phyloP scores from a whole-genome alignment of 2,888 invertebrate genomes.

The Pyrochroa serraticornis region DNA sequence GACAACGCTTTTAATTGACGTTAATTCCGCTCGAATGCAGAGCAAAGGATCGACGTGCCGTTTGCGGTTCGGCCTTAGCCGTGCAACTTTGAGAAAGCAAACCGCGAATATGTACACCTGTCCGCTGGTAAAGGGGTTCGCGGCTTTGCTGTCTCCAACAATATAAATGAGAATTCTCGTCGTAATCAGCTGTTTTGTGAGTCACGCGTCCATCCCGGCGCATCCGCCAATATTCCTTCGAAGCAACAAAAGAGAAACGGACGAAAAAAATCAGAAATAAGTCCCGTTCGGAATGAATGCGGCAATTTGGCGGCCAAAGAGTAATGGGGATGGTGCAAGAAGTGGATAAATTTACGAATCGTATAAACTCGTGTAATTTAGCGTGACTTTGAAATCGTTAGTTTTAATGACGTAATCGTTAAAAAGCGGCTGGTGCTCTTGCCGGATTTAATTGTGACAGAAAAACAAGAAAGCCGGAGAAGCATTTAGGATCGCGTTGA shows the following conservation, averaged over 20 bases:
- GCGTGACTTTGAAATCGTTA: conserved; percentile 24
- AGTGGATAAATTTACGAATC: conserved; percentile 20
- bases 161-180: conserved; percentile 12
- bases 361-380: conserved; percentile 27
- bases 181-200: conserved; percentile 3
- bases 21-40: too few species aligned
- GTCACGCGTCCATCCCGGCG: too few species aligned
- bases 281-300: too few species aligned
- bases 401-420: conserved; percentile 26
- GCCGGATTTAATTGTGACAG: conserved; percentile 6
- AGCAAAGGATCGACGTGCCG: background rate
- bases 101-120: conserved; percentile 18
- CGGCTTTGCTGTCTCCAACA: background rate
- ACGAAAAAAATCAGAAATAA: too few species aligned
- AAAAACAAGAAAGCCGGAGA: conserved; percentile 11
- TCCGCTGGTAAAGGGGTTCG: conserved; percentile 7
- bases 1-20: too few species aligned
- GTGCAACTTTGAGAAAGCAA: background rate
- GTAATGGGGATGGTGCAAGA: conserved; percentile 15
- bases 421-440: conserved; percentile 13
- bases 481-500: conserved; percentile 21
- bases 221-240: too few species aligned
- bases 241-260: too few species aligned
- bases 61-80: background rate
- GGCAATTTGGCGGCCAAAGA: conserved; percentile 1